A percentile compares a stretch with the other conserved stretches of the same genome.
These are phyloP conservation scores for Campoletis raptor DNA, from an alignment of 2,888 invertebrate genomes.

Conservation along the genomic window DNA sequence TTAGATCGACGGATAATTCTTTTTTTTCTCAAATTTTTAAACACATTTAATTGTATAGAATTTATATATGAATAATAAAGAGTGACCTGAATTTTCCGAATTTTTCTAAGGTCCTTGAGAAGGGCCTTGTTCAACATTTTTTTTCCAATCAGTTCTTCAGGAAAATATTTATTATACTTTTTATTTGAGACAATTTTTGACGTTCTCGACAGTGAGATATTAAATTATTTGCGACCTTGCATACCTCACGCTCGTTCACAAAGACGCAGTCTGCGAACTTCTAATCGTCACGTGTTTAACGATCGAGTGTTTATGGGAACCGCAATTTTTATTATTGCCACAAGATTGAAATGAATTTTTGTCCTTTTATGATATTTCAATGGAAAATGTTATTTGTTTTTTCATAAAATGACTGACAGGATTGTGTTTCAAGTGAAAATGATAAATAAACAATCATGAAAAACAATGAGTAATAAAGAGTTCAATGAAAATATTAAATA, in stretches of 20 bases:
- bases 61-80: background rate
- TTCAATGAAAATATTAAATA: too few relatives aligned
- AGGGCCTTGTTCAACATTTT: background rate
- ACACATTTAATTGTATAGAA: background rate
- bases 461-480: too few relatives aligned
- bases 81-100: background rate
- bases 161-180: background rate
- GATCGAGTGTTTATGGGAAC: background rate
- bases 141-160: background rate
- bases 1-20: background rate
- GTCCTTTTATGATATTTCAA: too few relatives aligned
- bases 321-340: background rate
- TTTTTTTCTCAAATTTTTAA: background rate
- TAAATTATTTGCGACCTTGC: background rate
- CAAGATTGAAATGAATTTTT: too few relatives aligned
- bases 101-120: background rate
- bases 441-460: background rate
- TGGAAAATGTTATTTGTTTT: too few relatives aligned
- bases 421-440: background rate
- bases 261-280: background rate
- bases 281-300: background rate
- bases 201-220: background rate
- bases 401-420: too few relatives aligned
- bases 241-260: background rate
- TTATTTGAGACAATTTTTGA: background rate